These are phyloP conservation scores for Vesta saturnalis DNA, from an alignment of 2,888 invertebrate genomes.

Conservation along the genomic window DNA sequence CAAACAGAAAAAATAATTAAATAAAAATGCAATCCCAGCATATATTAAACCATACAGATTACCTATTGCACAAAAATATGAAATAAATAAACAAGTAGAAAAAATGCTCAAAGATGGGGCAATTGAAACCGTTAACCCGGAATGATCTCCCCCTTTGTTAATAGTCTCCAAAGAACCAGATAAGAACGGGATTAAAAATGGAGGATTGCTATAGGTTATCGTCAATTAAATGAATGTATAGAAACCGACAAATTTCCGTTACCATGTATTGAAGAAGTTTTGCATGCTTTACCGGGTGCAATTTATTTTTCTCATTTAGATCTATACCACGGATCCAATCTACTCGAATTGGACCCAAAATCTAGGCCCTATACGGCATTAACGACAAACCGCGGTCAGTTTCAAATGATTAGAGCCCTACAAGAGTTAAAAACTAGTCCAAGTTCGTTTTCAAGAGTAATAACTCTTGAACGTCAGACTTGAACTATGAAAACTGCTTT, in stretches of 20 bases:
- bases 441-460: slow-evolving; percentile 38
- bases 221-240: slow-evolving; percentile 29
- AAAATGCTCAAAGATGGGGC: background rate
- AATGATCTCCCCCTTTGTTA: background rate
- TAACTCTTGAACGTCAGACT: slow-evolving; percentile 37
- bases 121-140: background rate
- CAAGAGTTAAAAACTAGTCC: slow-evolving; percentile 43
- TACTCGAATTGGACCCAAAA: slow-evolving; percentile 42
- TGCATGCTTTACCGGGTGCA: slow-evolving; percentile 17
- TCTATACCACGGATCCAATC: slow-evolving; percentile 43
- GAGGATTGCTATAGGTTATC: slow-evolving; percentile 32
- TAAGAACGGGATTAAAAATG: slow-evolving; percentile 6
- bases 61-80: background rate
- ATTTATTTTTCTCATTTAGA: slow-evolving; percentile 39
- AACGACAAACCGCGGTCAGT: slow-evolving; percentile 45
- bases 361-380: slow-evolving; percentile 44
- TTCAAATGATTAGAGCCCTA: slow-evolving; percentile 39
- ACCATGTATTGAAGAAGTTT: slow-evolving; percentile 11
- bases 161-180: background rate
- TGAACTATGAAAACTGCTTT: slow-evolving; percentile 43
- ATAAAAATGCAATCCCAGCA: background rate
- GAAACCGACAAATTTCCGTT: slow-evolving; percentile 28
- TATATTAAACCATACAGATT: background rate
- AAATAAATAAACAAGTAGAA: background rate
- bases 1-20: background rate